These are phyloP conservation scores for Phalera bucephala DNA, from an alignment of 2,888 invertebrate genomes.

Conservation along the genomic window DNA sequence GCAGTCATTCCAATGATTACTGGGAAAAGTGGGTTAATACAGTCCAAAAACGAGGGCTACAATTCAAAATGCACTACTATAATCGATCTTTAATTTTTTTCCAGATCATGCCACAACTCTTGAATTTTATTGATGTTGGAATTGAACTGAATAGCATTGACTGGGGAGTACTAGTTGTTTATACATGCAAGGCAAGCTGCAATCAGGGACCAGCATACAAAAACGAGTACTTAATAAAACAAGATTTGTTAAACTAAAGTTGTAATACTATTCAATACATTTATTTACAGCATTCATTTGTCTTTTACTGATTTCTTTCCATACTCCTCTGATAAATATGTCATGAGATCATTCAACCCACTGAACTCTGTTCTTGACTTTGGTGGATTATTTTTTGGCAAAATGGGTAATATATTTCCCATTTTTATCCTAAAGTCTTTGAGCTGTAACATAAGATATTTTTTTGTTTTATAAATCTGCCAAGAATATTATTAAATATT, in stretches of 20 bases:
- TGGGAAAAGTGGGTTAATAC: too few species aligned
- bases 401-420: slow-evolving; percentile 88
- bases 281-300: slow-evolving; percentile 24
- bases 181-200: slow-evolving; percentile 93
- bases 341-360: slow-evolving; percentile 91
- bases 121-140: slow-evolving; percentile 87
- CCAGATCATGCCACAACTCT: slow-evolving; percentile 92
- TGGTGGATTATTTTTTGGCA: slow-evolving; percentile 90
- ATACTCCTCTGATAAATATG: slow-evolving; percentile 87
- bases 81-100: slow-evolving; percentile 38
- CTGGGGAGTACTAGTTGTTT: slow-evolving; percentile 95
- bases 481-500: too few species aligned
- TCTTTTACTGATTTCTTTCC: slow-evolving; percentile 55
- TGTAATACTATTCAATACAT: slow-evolving; percentile 13
- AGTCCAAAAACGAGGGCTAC: too few species aligned
- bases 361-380: slow-evolving; percentile 94
- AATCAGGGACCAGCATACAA: slow-evolving; percentile 85
- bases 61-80: too few species aligned
- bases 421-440: slow-evolving; percentile 92
- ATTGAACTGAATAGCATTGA: slow-evolving; percentile 86
- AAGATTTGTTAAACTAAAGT: slow-evolving; percentile 85
- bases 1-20: too few species aligned
- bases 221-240: slow-evolving; percentile 92
- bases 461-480: too few species aligned
- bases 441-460: slow-evolving; percentile 82